phyloP scores from a whole-genome alignment of 2,113 vertebrate genomes.

The Aegotheles bennettii region DNA sequence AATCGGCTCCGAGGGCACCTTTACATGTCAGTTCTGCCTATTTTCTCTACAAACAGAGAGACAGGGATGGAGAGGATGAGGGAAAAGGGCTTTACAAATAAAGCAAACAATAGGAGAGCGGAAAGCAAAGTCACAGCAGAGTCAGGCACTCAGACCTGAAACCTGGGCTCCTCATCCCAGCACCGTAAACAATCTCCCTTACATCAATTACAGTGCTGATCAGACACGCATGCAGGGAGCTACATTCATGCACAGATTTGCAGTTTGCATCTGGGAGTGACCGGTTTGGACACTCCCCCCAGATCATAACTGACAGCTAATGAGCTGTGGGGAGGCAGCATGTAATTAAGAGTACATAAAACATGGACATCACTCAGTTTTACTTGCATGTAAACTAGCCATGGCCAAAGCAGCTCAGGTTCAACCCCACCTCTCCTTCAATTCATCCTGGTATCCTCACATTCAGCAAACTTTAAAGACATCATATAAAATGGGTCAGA shows the following conservation, averaged over 20 bases:
- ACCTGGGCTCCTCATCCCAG: not conserved
- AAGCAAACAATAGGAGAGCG: not conserved
- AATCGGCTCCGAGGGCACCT: conserved; percentile 61
- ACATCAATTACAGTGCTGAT: conserved; percentile 1
- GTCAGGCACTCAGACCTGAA: not conserved
- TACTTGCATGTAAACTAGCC: not conserved
- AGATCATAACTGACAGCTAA: not conserved
- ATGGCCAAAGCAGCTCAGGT: not conserved
- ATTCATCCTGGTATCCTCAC: not conserved
- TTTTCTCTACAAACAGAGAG: conserved; percentile 27
- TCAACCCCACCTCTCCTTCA: not conserved
- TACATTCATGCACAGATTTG: not conserved
- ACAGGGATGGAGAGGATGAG: not conserved
- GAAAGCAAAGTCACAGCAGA: conserved; percentile 22
- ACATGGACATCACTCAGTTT: not conserved
- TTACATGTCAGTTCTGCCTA: conserved; percentile 55
- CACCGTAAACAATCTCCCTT: conserved; percentile 10
- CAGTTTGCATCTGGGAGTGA: not conserved
- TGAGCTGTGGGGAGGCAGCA: not conserved
- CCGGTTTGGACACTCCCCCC: not conserved
- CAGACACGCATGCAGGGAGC: not conserved
- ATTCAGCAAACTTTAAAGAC: not conserved
- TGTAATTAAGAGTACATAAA: not conserved
- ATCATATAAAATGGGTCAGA: not conserved
- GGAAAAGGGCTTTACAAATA: conserved; percentile 14